Base-by-base conservation (phyloP, 2,797 vertebrate genomes). In the Notoglanidium macrostoma region DNA sequence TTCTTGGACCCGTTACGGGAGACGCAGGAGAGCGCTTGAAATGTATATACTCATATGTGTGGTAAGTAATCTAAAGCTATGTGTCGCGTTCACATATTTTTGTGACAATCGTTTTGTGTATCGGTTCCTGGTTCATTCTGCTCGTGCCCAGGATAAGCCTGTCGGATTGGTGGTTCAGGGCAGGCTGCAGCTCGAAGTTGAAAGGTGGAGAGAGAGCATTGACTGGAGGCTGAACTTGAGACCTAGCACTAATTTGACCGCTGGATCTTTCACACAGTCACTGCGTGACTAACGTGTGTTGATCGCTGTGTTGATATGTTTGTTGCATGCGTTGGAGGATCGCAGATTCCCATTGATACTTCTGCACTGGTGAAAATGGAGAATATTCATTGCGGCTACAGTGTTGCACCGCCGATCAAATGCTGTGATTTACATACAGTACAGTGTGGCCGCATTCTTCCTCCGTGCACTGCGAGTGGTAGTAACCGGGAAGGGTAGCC, bases 1-100 rank as follows among this genome's bases (percentile, higher is more conserved):
- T 94, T 95, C 94, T 93, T 92, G 94, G 95, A 95, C 79, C 72
- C 73, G 90, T 91, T 87, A 68, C 94, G 90, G 94, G 93, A 95
- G 94, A 93, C 91, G 91, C 91, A 92, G 91, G 93, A 93, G 92
- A 91, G 94, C 89, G 91, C 89, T 90, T 89, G 95, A 92, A 92
- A 96, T 96, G 95, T 92, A 92, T 85, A 57, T 83, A 78, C 55
- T 96, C 91, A 35, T 95, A 86, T 40, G 94, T 84, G 83, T 96
- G 96, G 96, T 96, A 92, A 96, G 96, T 96, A 17, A 9, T 78
- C 86, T 4, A 14, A 82, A 7, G 19, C 29, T 23, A 26, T 15
- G 32, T 0, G 3, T 29, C 2, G 46, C 55, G 35, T 61, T 80
- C 8, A n/a, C 23, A 9, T 82, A 49, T 26, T n/a, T 61, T 17